Conservation (phyloP, 2,888 invertebrate genomes). For the Cataglyphis cursor region DNA sequence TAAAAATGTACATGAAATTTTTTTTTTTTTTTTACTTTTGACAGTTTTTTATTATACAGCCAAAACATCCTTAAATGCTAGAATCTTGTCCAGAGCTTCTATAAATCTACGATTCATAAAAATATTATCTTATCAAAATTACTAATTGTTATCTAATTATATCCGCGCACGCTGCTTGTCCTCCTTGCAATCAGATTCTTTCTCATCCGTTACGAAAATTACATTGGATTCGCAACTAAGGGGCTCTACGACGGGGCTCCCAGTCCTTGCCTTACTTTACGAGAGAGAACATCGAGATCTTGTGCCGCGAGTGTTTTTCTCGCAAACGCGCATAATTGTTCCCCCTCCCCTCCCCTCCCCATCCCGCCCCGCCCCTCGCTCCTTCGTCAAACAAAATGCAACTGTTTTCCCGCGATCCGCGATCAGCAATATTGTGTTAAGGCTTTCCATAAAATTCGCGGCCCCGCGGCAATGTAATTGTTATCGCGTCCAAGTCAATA, state of each 20-base stretch:
- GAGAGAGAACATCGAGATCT: constrained; percentile 10
- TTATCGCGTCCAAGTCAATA: constrained; percentile 71
- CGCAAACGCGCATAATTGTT: constrained; percentile 36
- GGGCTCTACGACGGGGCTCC: not conserved
- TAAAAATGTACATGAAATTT: too few relatives aligned
- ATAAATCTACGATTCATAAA: not conserved
- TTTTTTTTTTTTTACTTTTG: too few relatives aligned
- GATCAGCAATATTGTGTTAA: constrained; percentile 58
- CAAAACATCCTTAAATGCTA: not conserved
- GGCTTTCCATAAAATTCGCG: constrained; percentile 65
- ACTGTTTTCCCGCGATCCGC: constrained; percentile 50
- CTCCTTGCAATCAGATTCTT: not conserved
- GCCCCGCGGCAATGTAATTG: constrained; percentile 61
- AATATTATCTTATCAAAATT: not conserved
- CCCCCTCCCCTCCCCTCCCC: too few relatives aligned
- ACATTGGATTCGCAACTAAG: not conserved
- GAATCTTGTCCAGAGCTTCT: not conserved
- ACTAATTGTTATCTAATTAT: not conserved
- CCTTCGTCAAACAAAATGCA: constrained; percentile 45
- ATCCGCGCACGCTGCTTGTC: not conserved
- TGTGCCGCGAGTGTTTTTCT: constrained; percentile 23
- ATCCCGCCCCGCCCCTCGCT: not conserved
- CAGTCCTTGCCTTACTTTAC: not conserved
- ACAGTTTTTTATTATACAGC: too few relatives aligned
- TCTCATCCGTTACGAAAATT: not conserved